Evolutionary conservation across 1,140 invertebrate genomes (phyloP).

Genomic region (Micrasema longulum): DNA sequence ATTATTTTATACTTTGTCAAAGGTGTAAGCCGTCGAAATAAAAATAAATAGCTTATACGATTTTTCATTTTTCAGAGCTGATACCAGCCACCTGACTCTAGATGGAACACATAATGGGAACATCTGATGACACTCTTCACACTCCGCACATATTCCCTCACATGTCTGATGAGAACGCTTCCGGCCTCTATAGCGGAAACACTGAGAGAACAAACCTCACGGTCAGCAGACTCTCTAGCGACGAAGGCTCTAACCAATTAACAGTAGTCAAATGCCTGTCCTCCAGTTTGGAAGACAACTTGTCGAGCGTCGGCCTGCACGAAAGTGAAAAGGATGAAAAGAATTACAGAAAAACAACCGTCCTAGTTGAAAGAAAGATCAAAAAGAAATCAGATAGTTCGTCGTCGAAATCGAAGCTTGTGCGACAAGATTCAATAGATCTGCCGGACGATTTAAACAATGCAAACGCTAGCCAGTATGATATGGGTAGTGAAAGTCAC

Average conservation of each 20-base stretch:
- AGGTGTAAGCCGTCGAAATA: too few relatives aligned
- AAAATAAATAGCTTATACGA: slow-evolving; percentile 38
- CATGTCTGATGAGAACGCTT: slow-evolving; percentile 42
- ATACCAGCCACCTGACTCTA: slow-evolving; percentile 17
- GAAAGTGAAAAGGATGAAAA: slow-evolving; percentile 29
- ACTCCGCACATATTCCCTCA: slow-evolving; percentile 56
- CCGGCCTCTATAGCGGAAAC: slow-evolving; percentile 17
- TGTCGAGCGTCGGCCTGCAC: slow-evolving; percentile 20
- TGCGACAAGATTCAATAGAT: slow-evolving; percentile 49
- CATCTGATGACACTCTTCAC: slow-evolving; percentile 60
- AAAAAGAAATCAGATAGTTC: slow-evolving; percentile 24
- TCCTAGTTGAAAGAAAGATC: slow-evolving; percentile 20
- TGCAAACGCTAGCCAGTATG: not conserved
- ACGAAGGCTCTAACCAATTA: slow-evolving; percentile 43
- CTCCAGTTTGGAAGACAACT: slow-evolving; percentile 43
- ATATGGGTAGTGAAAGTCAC: not conserved
- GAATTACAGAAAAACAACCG: slow-evolving; percentile 11
- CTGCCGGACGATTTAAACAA: slow-evolving; percentile 33
- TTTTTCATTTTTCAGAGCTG: slow-evolving; percentile 24
- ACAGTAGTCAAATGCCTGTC: slow-evolving; percentile 44
- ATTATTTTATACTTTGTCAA: too few relatives aligned
- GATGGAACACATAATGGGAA: slow-evolving; percentile 12
- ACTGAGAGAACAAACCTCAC: slow-evolving; percentile 11
- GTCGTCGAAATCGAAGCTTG: slow-evolving; percentile 34
- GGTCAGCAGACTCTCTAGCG: slow-evolving; percentile 30